Evolutionary conservation across 1,140 invertebrate species (phyloP).

Genomic region (Phocides pigmalion): DNA sequence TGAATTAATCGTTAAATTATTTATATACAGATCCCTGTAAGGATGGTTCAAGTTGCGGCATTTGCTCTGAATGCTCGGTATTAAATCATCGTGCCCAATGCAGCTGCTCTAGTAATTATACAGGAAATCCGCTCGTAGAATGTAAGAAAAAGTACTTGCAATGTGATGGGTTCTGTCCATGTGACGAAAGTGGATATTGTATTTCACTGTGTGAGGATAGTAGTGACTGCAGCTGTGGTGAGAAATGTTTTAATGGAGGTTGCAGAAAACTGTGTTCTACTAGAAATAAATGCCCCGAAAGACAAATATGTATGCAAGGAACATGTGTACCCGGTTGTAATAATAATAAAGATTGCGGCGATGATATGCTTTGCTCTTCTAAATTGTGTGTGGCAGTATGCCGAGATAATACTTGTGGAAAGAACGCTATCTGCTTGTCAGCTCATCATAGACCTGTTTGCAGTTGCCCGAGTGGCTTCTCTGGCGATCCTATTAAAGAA

Average conservation of each 20-base stretch:
- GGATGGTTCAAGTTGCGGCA: slow-evolving; percentile 88
- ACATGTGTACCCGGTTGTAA: slow-evolving; percentile 89
- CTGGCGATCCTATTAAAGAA: slow-evolving; percentile 90
- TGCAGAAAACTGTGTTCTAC: slow-evolving; percentile 87
- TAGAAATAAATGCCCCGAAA: slow-evolving; percentile 78
- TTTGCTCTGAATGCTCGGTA: slow-evolving; percentile 92
- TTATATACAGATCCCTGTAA: slow-evolving; percentile 89
- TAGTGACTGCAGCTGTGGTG: slow-evolving; percentile 90
- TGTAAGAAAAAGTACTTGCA: slow-evolving; percentile 87
- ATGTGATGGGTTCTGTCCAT: slow-evolving; percentile 89
- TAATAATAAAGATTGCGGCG: slow-evolving; percentile 91
- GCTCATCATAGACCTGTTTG: slow-evolving; percentile 92
- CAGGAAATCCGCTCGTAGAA: slow-evolving; percentile 91
- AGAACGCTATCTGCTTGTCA: slow-evolving; percentile 90
- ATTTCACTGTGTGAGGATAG: slow-evolving; percentile 86
- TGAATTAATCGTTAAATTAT: slow-evolving; percentile 35
- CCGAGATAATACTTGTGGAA: slow-evolving; percentile 87
- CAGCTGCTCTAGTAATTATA: slow-evolving; percentile 90
- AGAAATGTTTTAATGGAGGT: slow-evolving; percentile 86
- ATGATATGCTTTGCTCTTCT: slow-evolving; percentile 89
- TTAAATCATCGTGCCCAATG: slow-evolving; percentile 93
- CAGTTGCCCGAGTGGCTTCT: slow-evolving; percentile 92
- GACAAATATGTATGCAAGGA: slow-evolving; percentile 83
- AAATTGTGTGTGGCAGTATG: slow-evolving; percentile 92
- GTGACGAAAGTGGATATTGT: slow-evolving; percentile 92